Conservation (phyloP, 2,113 vertebrate species). For the Psephotus haematonotus region DNA sequence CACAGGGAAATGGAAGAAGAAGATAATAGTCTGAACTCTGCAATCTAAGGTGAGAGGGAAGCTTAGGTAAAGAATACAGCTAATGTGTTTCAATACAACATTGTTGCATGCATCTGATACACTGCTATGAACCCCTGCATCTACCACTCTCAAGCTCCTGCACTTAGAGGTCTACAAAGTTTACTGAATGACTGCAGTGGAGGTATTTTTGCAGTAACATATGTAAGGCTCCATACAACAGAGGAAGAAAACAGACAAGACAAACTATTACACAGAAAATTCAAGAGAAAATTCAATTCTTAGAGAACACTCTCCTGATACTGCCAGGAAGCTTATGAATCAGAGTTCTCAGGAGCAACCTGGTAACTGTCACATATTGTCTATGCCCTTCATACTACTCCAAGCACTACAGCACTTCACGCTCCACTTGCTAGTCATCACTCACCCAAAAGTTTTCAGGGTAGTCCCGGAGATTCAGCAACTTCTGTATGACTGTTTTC, state of each 20-base stretch:
- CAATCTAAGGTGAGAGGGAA: not conserved
- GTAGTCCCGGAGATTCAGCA: conserved; percentile 88
- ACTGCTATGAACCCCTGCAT: not conserved
- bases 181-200: not conserved
- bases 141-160: not conserved
- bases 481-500: conserved; percentile 80
- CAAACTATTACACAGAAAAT: not conserved
- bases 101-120: not conserved
- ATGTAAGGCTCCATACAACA: not conserved
- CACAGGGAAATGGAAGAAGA: not conserved
- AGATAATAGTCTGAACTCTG: not conserved
- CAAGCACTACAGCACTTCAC: not conserved
- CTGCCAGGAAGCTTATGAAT: not conserved
- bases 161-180: not conserved
- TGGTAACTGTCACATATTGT: not conserved
- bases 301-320: not conserved
- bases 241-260: not conserved
- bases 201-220: not conserved
- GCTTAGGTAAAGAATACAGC: not conserved
- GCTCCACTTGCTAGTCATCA: not conserved
- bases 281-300: not conserved
- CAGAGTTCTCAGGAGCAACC: not conserved
- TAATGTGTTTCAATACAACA: not conserved
- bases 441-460: conserved; percentile 91
- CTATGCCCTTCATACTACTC: not conserved